Base-by-base conservation (phyloP, 2,888 invertebrate genomes). In the Protonemura montana region DNA sequence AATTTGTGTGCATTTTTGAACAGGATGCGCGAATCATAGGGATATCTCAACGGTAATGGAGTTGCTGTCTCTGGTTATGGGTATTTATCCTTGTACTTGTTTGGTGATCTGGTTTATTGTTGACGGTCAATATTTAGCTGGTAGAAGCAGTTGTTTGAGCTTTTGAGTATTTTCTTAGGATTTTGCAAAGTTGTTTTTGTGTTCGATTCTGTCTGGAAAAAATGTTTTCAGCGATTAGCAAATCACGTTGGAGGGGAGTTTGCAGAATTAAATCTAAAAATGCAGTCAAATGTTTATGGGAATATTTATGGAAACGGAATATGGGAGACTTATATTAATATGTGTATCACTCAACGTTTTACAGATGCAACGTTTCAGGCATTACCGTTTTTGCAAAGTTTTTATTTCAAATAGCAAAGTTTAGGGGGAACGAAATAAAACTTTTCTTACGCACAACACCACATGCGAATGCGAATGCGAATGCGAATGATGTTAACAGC, bases 1-100 rank as follows among this genome's bases (percentile, higher is more conserved):
- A 59, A 59, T 59, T 59, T 59, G 59, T 21, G 59, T 59, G 59
- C 59, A 59, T 59, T 59, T 35, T 59, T 59, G 59, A 59, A 59
- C 7, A 59, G 59, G 59, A 59, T 59, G 21, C 21, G 59, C 13
- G 59, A 21, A 59, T 59, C 21, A 13, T 3, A 59, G 59, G 59
- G 21, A 59, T 59, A 59, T 59, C 21, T 59, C 59, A 7, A 6
- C 59, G 13, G 59, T 59, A 59, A 59, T 59, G 59, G 59, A 59
- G 59, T 59, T 3, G 59, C 13, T 59, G 21, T 10, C 59, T 21
- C 1, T 59, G 59, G 59, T 59, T 59, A 59, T 59, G 59, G 59
- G 59, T 2, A 59, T 59, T 59, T 59, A 59, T 59, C 21, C 59
- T 2, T 16, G 13, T 21, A 10, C 2, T 59, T 59, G 59, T 21